A percentile compares a stretch with the other conserved stretches of the same genome.
Evolutionary conservation across 1,140 invertebrate genomes (phyloP).

Genomic region (Ostrea edulis): DNA sequence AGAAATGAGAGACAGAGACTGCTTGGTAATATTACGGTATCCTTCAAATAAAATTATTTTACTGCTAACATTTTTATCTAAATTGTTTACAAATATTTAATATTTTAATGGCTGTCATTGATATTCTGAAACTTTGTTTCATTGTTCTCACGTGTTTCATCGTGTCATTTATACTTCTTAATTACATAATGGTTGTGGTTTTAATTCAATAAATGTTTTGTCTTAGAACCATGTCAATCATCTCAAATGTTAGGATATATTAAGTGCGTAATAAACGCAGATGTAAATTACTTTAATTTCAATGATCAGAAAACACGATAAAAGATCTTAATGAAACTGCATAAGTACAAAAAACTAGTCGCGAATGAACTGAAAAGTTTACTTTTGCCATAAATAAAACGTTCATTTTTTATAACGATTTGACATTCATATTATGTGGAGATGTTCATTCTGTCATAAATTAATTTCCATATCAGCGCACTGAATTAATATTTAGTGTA

Average conservation of each 20-base stretch:
- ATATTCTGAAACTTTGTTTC: too few species aligned
- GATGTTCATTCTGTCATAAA: constrained; percentile 3
- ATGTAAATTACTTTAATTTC: neutral
- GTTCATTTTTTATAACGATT: neutral
- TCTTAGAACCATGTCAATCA: neutral
- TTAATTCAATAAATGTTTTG: neutral
- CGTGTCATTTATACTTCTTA: neutral
- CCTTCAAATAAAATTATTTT: too few species aligned
- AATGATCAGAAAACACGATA: neutral
- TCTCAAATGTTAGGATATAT: neutral
- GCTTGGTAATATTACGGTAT: too few species aligned
- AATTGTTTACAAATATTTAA: too few species aligned
- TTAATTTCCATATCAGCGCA: neutral
- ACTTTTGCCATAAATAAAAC: constrained; percentile 3
- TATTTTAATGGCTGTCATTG: too few species aligned
- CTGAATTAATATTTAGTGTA: neutral
- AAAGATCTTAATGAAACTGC: neutral
- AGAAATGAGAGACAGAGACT: neutral
- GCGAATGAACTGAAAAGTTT: neutral
- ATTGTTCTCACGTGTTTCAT: neutral
- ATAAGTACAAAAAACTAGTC: neutral
- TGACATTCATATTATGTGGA: neutral
- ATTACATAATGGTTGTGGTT: neutral
- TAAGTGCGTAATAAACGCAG: neutral
- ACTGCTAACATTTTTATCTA: too few species aligned